Percentiles rank a stretch among this genome's conserved stretches.
These are phyloP conservation scores for Cyprinus carpio DNA, from an alignment of 2,113 vertebrate genomes.

Conservation along the genomic window DNA sequence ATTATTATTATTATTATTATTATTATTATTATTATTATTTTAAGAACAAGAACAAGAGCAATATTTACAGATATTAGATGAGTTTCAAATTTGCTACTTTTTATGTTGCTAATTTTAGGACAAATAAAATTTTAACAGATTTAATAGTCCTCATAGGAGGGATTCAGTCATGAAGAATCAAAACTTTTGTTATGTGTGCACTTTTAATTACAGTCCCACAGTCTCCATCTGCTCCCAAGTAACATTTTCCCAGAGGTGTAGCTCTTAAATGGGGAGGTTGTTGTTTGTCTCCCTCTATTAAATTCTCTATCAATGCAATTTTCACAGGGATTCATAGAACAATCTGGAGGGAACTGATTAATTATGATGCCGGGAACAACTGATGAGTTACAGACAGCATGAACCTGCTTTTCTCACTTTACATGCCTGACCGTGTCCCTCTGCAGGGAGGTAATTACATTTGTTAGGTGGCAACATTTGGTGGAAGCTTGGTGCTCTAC, in stretches of 20 bases:
- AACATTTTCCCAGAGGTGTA: not conserved
- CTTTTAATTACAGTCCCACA: not conserved
- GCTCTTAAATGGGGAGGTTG: not conserved
- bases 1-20: no score
- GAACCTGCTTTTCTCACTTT: constrained; percentile 7
- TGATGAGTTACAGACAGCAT: constrained; percentile 13
- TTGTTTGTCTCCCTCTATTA: constrained; percentile 20
- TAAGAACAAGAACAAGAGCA: not conserved
- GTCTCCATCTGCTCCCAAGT: not conserved
- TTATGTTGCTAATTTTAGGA: not conserved
- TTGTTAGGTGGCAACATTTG: constrained; percentile 27
- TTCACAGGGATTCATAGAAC: constrained; percentile 7
- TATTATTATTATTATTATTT: no score
- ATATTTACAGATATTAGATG: not conserved
- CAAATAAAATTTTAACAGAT: not conserved
- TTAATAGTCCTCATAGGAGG: not conserved
- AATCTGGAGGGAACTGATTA: constrained; percentile 16
- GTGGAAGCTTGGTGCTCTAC: not conserved
- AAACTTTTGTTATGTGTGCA: not conserved
- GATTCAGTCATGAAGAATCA: not conserved
- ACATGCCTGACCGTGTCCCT: constrained; percentile 5
- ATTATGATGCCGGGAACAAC: constrained; percentile 15
- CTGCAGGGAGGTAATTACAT: constrained; percentile 27
- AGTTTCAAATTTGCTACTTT: not conserved
- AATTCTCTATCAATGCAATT: constrained; percentile 7